These are phyloP conservation scores for Cantharis rufa DNA, from an alignment of 2,888 invertebrate genomes.

Conservation along the genomic window DNA sequence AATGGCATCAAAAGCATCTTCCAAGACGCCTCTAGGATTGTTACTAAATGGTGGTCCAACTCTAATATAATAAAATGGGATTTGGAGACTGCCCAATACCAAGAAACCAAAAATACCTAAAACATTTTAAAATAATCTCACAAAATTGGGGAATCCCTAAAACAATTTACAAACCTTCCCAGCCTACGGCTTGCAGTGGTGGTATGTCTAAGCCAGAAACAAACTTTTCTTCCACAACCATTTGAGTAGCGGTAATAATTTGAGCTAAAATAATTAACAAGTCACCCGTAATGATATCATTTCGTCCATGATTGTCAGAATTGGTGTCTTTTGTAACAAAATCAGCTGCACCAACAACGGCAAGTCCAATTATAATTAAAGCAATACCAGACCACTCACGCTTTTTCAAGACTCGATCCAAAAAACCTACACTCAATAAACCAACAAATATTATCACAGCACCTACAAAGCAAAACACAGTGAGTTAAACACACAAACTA, in stretches of 20 bases:
- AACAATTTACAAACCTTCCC: slow-evolving; percentile 72
- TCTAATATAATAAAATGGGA: slow-evolving; percentile 82
- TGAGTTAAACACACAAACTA: background rate
- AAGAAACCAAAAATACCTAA: slow-evolving; percentile 71
- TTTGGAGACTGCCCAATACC: slow-evolving; percentile 64
- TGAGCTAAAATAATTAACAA: slow-evolving; percentile 75
- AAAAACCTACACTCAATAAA: slow-evolving; percentile 80
- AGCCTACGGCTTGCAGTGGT: slow-evolving; percentile 89
- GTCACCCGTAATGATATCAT: slow-evolving; percentile 83
- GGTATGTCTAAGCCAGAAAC: slow-evolving; percentile 83
- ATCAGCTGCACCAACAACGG: slow-evolving; percentile 76
- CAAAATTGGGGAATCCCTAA: background rate
- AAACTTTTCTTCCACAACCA: slow-evolving; percentile 94
- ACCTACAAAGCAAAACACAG: slow-evolving; percentile 55
- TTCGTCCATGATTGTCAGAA: slow-evolving; percentile 58
- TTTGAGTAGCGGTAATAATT: slow-evolving; percentile 85
- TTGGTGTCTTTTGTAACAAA: slow-evolving; percentile 58
- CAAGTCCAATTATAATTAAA: slow-evolving; percentile 71
- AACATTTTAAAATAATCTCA: slow-evolving; percentile 24
- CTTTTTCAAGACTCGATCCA: slow-evolving; percentile 66
- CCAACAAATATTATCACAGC: slow-evolving; percentile 90
- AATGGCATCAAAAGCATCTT: slow-evolving; percentile 85
- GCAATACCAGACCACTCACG: slow-evolving; percentile 80
- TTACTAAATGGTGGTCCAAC: slow-evolving; percentile 77
- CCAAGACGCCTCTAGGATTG: slow-evolving; percentile 75